Percentiles rank a stretch among this genome's conserved stretches.
Evolutionary conservation across 2,797 vertebrate genomes (phyloP).

Genomic region (Tokudaia tokunoshimensis): DNA sequence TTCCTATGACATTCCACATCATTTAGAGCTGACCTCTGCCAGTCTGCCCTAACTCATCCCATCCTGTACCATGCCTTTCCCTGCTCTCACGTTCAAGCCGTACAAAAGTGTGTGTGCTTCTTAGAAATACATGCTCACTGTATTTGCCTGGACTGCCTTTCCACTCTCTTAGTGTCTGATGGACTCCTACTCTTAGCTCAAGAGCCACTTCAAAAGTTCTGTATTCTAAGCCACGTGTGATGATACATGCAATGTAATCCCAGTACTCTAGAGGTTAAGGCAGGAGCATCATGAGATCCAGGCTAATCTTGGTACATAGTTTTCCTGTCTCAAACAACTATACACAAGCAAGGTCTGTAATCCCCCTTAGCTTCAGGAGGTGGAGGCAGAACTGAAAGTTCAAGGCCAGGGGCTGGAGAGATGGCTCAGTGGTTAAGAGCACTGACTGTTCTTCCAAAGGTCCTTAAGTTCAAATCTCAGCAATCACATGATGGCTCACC

Average conservation of each 20-base stretch:
- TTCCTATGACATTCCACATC: not conserved
- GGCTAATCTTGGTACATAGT: not conserved
- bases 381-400: not conserved
- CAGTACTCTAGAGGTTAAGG: not conserved
- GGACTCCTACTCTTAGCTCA: conserved; percentile 55
- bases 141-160: conserved; percentile 15
- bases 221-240: not conserved
- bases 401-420: no score
- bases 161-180: not conserved
- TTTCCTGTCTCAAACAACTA: not conserved
- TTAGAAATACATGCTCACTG: not conserved
- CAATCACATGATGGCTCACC: no score
- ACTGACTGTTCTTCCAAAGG: no score
- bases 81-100: not conserved
- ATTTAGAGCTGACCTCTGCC: not conserved
- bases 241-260: not conserved
- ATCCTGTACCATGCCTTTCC: not conserved
- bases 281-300: not conserved
- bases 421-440: no score
- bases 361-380: not conserved
- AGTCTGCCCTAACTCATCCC: not conserved
- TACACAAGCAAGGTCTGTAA: not conserved
- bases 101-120: conserved; percentile 37
- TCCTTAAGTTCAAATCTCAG: no score
- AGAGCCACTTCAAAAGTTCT: conserved; percentile 47